Evolutionary conservation across 2,888 invertebrate genomes (phyloP), one percentile per base, ranked within the genome.

Genomic region (Falcaria lacertinaria): DNA sequence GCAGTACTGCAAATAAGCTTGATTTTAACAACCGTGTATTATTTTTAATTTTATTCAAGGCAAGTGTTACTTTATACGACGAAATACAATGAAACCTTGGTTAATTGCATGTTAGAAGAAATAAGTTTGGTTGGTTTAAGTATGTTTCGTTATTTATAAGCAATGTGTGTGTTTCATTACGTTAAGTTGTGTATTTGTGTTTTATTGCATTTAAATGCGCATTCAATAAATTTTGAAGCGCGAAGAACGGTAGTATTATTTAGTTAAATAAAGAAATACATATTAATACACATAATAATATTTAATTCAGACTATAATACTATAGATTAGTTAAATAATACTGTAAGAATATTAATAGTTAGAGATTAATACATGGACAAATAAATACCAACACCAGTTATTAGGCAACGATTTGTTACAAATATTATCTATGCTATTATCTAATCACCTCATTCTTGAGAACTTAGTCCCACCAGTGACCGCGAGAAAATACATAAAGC

Each of bases 141-240:
- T 46, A 41, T 41, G 41, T 44, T 36, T 46, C 32, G 38, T 50
- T 50, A 43, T 42, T 49, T 48, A 43, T 44, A 48, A 48, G 40
- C 28, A 34, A 22, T 6, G 34, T 43, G 32, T 19, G 39, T 13
- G 34, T 15, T 34, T 15, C 4, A 6, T 15, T 15, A 16, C 1
- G 17, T 35, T 19, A 35, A n/a, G 35, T 17, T 17, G n/a, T 17
- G 17, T 6, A 16, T 4, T 2, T 11, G 1, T n/a, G 13, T 33
- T n/a, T 35, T 16, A 8, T 35, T 33, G n/a, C 15, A 15, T 16
- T 3, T 6, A 19, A 19, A 19, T 22, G 7, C 5, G 22, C 22
- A 22, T 22, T 5, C 22, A 22, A 22, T 22, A 22, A 22, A 22
- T 2, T 22, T 1, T 2, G 6, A 28, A 28, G 28, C 11, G 28